Percentiles rank a stretch among this genome's conserved stretches.
These are phyloP conservation scores for Siniperca knerii DNA, from an alignment of 2,113 vertebrate genomes.

Conservation along the genomic window DNA sequence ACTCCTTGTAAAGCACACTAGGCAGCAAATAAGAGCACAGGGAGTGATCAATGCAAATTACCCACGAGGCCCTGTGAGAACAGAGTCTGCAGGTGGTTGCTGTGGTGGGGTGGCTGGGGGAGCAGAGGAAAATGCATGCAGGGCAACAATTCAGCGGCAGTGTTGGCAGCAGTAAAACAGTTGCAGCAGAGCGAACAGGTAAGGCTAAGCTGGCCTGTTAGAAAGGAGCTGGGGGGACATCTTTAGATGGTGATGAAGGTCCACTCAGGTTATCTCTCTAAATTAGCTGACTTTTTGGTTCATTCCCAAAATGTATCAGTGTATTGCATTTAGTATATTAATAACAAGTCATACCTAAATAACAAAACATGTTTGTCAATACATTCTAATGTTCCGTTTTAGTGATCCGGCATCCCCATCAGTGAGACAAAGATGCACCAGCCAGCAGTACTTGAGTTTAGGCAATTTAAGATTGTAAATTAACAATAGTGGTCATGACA, in stretches of 20 bases:
- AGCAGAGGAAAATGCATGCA: conserved; percentile 14
- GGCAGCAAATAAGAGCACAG: conserved; percentile 55
- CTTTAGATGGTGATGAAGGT: background rate
- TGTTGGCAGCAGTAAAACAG: conserved; percentile 13
- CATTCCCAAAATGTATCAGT: background rate
- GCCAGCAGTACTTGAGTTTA: no score
- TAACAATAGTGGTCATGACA: no score
- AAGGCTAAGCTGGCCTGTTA: background rate
- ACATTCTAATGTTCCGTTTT: background rate
- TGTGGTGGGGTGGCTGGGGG: background rate
- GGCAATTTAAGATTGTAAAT: background rate
- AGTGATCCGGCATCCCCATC: background rate
- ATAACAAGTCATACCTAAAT: conserved; percentile 2
- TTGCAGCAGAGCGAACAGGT: conserved; percentile 5
- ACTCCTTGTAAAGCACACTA: conserved; percentile 28
- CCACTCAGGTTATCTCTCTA: background rate
- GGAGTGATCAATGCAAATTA: conserved; percentile 74
- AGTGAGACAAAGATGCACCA: background rate
- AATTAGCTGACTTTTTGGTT: conserved; percentile 19
- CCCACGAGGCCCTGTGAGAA: conserved; percentile 25
- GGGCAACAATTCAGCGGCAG: conserved; percentile 40
- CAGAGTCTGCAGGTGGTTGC: conserved; percentile 42
- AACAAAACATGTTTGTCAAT: background rate
- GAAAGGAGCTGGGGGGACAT: background rate
- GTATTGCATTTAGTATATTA: background rate